Conservation (phyloP, 1,140 invertebrate genomes). For the Megalonaias nervosa region DNA sequence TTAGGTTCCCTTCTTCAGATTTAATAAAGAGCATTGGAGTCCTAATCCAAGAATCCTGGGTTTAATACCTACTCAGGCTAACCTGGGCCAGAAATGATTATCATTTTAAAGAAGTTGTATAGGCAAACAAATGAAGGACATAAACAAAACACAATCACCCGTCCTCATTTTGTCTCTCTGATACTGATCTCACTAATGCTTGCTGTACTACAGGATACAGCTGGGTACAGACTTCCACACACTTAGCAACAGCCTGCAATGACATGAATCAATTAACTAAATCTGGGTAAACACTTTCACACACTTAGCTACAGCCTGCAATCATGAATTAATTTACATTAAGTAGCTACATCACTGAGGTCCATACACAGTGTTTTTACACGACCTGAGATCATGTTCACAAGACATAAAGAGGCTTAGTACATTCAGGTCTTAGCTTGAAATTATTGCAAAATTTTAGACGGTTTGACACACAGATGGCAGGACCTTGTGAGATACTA, state of each 20-base stretch:
- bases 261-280: not conserved
- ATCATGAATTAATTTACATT: not conserved
- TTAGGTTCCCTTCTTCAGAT: too few relatives aligned
- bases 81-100: too few relatives aligned
- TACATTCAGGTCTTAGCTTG: too few relatives aligned
- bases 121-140: too few relatives aligned
- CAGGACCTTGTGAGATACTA: too few relatives aligned
- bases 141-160: not conserved
- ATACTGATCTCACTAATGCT: slow-evolving; percentile 76
- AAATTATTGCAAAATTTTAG: too few relatives aligned
- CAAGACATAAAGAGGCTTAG: too few relatives aligned
- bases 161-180: slow-evolving; percentile 63
- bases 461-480: too few relatives aligned
- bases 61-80: too few relatives aligned
- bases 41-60: too few relatives aligned
- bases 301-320: not conserved
- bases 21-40: too few relatives aligned
- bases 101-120: too few relatives aligned
- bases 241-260: slow-evolving; percentile 72
- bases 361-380: not conserved
- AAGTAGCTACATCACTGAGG: not conserved
- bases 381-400: not conserved
- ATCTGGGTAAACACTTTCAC: not conserved
- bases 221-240: slow-evolving; percentile 75
- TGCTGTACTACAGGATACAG: slow-evolving; percentile 78